Base-by-base conservation (phyloP, 2,888 invertebrate genomes). In the Tenthredo livida region DNA sequence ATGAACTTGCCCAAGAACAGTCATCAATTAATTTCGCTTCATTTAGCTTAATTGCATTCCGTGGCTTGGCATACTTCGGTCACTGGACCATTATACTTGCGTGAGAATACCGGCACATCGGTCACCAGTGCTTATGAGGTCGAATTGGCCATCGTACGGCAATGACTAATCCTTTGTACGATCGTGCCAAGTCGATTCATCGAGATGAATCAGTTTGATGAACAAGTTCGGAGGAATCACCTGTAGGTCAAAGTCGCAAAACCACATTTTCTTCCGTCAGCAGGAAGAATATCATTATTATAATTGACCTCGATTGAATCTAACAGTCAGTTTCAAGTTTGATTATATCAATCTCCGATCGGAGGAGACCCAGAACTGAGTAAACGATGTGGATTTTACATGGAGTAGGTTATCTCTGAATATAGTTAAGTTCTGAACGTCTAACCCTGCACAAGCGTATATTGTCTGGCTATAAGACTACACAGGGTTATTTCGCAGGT, bases 31-130 rank as follows among this genome's bases (percentile, higher is more conserved):
- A 83, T 83, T 70, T 33, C 47, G 25, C 67, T 67, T 67, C 47
- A 83, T 83, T 83, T 70, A 61, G 67, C 47, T 50, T 83, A 83
- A 83, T 83, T 67, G 83, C 83, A 65, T 67, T 83, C 83, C 50
- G 33, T 25, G 67, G 33, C 47, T 61, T 6, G 58, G 61, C 37
- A 61, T 80, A 80, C 83, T 83, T 83, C 67, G 67, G 67, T 67
- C 83, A 47, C 40, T 83, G 29, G 83, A 47, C 33, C 67, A 70
- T 47, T 67, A 83, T 33, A 33, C 83, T 67, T 37, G 83, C 83
- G 83, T 83, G 83, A 67, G 83, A 83, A 47, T 83, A 40, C 58
- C 7, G 61, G 21, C 9, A 25, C 83, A 40, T 37, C 47, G 83
- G 67, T 83, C 50, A 67, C 33, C 21, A 43, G 29, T 70, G 50